Base-by-base conservation (phyloP, 2,113 vertebrate genomes). In the Xerus inauris region DNA sequence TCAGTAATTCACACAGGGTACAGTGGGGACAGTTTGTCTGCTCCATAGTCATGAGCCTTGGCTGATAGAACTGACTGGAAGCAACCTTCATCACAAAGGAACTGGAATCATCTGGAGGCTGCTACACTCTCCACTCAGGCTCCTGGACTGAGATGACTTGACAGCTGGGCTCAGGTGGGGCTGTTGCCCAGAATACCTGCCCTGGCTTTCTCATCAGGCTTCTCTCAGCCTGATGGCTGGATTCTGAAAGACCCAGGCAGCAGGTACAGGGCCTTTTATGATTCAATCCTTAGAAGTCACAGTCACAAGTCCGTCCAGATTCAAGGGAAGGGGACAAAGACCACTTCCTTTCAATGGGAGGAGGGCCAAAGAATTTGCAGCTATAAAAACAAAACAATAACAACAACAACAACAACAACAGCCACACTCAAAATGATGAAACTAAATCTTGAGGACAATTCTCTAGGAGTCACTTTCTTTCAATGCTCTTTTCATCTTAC, bases 21-120 rank as follows among this genome's bases (percentile, higher is more conserved):
- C 35, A 4, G 14, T 51, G 38, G 49, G 30, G 9, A 32, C 5
- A 40, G 20, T 5, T 32, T 11, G 1, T 28, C 19, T 45, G 28
- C 1, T 19, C n/a, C 38, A 12, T 12, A 0, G 16, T 65, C 47
- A 67, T 13, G 3, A 6, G 3, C 1, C 38, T 59, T 13, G 22
- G 72, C 24, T 38, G 5, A 26, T 26, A 30, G 6, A 16, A 47
- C 3, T 51, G 51, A 11, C 0, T 32, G 47, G 49, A 22, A 9
- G 17, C 16, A 32, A 49, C 49, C 85, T 82, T 82, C 8, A 51
- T 14, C 22, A 17, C 0, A 0, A 12, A 28, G 32, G 19, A 2
- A 8, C 59, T 65, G 57, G 35, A 54, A 14, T 62, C 71, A 24
- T 83, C 9, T 24, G 19, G 30, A 85, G 62, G 67, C 42, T 69